Evolutionary conservation across 2,888 invertebrate genomes (phyloP).

Genomic region (Ennomos quercinarius): DNA sequence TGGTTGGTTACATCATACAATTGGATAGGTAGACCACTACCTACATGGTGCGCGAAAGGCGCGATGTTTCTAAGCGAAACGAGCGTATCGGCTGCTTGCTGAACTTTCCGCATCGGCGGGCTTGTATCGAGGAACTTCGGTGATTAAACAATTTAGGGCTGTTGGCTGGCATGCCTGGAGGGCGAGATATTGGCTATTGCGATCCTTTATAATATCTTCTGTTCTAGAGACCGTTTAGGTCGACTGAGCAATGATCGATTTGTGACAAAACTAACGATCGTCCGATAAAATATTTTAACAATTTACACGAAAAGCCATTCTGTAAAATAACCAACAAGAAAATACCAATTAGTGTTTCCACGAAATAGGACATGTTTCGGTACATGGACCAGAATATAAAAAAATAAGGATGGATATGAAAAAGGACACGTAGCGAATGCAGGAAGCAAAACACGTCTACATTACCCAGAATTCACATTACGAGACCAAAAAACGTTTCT

Average conservation of each 20-base stretch:
- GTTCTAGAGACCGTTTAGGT: slow-evolving; percentile 26
- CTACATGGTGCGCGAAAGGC: slow-evolving; percentile 6
- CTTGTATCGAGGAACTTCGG: slow-evolving; percentile 71
- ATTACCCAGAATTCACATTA: slow-evolving; percentile 24
- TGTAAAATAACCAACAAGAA: slow-evolving; percentile 1
- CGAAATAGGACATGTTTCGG: neutral
- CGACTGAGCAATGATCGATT: slow-evolving; percentile 33
- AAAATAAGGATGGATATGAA: slow-evolving; percentile 11
- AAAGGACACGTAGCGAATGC: slow-evolving; percentile 18
- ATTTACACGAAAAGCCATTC: neutral
- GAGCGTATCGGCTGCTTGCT: slow-evolving; percentile 63
- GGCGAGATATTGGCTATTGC: slow-evolving; percentile 58
- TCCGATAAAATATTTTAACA: neutral
- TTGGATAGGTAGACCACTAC: no score
- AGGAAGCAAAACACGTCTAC: slow-evolving; percentile 29
- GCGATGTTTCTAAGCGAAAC: slow-evolving; percentile 51
- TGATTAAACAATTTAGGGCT: slow-evolving; percentile 73
- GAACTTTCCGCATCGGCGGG: slow-evolving; percentile 68
- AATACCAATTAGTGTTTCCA: slow-evolving; percentile 13
- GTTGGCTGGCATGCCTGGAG: slow-evolving; percentile 42
- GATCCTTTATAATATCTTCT: slow-evolving; percentile 14
- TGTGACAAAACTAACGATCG: slow-evolving; percentile 30
- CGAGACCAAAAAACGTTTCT: slow-evolving; percentile 34
- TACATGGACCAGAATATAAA: slow-evolving; percentile 11
- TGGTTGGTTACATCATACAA: neutral